Conservation (phyloP, 2,888 invertebrate species). For the Cheilosia grossa region DNA sequence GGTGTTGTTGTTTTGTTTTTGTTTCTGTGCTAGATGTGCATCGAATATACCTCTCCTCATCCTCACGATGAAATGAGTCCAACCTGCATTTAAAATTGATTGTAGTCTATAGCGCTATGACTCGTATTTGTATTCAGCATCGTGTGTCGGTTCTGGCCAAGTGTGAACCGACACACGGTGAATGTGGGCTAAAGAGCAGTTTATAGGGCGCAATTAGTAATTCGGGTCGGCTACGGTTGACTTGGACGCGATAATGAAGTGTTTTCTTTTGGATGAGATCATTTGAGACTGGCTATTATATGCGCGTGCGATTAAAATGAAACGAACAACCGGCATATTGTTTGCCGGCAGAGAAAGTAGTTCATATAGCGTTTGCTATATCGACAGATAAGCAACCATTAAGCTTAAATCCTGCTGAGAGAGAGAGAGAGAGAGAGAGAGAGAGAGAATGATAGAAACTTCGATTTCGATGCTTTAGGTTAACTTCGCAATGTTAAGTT, state of each 20-base stretch:
- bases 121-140: constrained; percentile 9
- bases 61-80: not conserved
- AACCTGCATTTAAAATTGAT: constrained; percentile 35
- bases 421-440: too few relatives aligned
- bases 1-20: constrained; percentile 8
- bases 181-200: constrained; percentile 10
- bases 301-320: not conserved
- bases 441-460: too few relatives aligned
- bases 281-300: not conserved
- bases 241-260: constrained; percentile 1
- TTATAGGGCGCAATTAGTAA: constrained; percentile 15
- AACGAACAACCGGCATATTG: not conserved
- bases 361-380: too few relatives aligned
- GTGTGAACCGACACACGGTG: constrained; percentile 6
- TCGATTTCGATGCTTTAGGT: too few relatives aligned
- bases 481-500: too few relatives aligned
- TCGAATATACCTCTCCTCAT: not conserved
- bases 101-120: constrained; percentile 18
- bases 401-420: too few relatives aligned
- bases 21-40: not conserved
- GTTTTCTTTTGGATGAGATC: not conserved
- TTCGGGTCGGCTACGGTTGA: constrained; percentile 38
- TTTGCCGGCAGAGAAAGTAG: too few relatives aligned
- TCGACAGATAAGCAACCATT: too few relatives aligned
- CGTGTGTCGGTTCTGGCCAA: constrained; percentile 2